These are phyloP conservation scores for Tetragonula carbonaria DNA, from an alignment of 2,888 invertebrate species.

Conservation along the genomic window DNA sequence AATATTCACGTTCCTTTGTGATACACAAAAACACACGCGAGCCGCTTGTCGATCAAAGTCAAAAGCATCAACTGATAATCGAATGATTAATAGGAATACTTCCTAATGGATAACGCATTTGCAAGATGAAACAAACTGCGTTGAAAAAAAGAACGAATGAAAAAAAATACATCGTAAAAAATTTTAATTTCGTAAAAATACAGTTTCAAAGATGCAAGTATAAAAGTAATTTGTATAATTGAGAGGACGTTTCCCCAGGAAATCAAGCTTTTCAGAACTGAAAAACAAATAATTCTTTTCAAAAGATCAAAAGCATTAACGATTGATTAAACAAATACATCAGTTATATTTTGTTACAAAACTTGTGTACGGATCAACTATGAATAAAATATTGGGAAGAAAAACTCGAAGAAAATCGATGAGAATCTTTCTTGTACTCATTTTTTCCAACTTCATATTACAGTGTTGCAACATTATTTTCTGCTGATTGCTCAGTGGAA, in stretches of 20 bases:
- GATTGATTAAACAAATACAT: not conserved
- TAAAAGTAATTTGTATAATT: not conserved
- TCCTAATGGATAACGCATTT: constrained; percentile 1
- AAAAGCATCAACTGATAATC: not conserved
- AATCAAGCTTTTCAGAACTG: not conserved
- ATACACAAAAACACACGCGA: not conserved
- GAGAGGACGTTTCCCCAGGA: not conserved
- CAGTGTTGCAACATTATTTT: too few relatives aligned
- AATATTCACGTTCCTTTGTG: not conserved
- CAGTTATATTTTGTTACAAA: not conserved
- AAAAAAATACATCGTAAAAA: not conserved
- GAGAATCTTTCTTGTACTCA: not conserved
- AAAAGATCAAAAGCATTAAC: not conserved
- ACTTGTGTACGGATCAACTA: not conserved
- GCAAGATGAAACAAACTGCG: not conserved
- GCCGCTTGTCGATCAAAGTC: not conserved
- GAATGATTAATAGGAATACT: constrained; percentile 7
- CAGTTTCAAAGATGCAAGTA: too few relatives aligned
- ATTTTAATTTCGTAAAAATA: not conserved
- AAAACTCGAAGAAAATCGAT: not conserved
- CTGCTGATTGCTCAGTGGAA: too few relatives aligned
- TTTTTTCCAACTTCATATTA: not conserved
- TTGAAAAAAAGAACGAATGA: not conserved
- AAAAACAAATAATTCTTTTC: not conserved
- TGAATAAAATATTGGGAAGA: not conserved